Evolutionary conservation across 92 coral and sea anemone species (phyloP), one percentile per base, ranked within the genome.

Genomic region (Epizoanthus rinbou): DNA sequence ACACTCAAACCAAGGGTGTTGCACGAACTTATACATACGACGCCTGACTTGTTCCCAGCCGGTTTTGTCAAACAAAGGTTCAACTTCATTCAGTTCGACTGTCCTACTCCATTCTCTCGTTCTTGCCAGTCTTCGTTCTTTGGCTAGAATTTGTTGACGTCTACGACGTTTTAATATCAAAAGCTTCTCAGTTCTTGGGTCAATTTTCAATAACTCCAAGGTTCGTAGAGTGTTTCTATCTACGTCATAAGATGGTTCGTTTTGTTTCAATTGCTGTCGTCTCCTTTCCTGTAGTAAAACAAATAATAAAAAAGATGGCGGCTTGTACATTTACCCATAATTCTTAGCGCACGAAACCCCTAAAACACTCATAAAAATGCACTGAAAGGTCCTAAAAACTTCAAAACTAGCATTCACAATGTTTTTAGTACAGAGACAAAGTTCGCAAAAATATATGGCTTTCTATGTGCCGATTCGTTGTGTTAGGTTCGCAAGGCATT

Each of bases 1-100:
- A 28, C 69, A 76, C 54, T 86, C 89, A 50, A 86, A 74, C 69
- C 84, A 78, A 13, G 68, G 41, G n/a, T 84, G 80, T 57, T 67
- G 81, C 47, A 81, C 89, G 35, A 81, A 17, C 8, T 54, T 33
- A 35, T 35, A 64, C 24, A 73, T 33, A 11, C 58, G 33, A 21
- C 41, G 72, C n/a, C 82, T 69, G 24, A 15, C 21, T 41, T 58
- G 69, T 2, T 19, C 56, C 71, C 41, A 60, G 25, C 82, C 54
- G 21, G 23, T 24, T 33, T 43, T 57, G 21, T 6, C 47, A 78
- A 17, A 35, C 17, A 33, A 18, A 50, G 82, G 82, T 21, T 45
- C 22, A 13, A 5, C 23, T 62, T 19, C 24, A 39, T 35, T 43
- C 13, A 60, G 33, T 13, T 39, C 69, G 39, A 21, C 11, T 21